Conservation (phyloP, 2,113 vertebrate species). For the Larimichthys polyactis region DNA sequence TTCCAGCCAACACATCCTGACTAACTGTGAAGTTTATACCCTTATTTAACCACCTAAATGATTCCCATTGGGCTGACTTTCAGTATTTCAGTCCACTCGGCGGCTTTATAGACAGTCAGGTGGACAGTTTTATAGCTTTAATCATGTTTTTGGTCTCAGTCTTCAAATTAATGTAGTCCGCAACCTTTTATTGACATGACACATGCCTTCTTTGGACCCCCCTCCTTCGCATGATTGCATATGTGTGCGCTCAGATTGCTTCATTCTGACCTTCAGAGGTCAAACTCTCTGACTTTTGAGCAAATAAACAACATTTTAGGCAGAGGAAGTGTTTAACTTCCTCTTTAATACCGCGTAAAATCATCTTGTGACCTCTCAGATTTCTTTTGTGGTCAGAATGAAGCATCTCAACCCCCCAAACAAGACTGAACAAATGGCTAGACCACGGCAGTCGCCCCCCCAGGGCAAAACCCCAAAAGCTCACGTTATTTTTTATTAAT, state of each 20-base stretch:
- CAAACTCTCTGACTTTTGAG: neutral
- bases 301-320: neutral
- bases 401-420: neutral
- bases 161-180: neutral
- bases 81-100: slow-evolving; percentile 2
- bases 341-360: neutral
- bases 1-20: neutral
- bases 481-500: neutral
- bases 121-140: neutral
- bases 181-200: no score
- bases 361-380: no score
- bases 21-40: neutral
- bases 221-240: no score
- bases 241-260: neutral
- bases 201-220: neutral
- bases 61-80: neutral
- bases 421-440: neutral
- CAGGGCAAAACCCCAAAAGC: neutral
- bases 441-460: no score
- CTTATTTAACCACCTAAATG: neutral
- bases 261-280: neutral
- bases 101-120: slow-evolving; percentile 1
- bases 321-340: neutral
- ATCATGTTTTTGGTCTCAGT: neutral
- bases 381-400: no score